phyloP scores from a whole-genome alignment of 1,140 invertebrate species.

The Caenorhabditis latens region DNA sequence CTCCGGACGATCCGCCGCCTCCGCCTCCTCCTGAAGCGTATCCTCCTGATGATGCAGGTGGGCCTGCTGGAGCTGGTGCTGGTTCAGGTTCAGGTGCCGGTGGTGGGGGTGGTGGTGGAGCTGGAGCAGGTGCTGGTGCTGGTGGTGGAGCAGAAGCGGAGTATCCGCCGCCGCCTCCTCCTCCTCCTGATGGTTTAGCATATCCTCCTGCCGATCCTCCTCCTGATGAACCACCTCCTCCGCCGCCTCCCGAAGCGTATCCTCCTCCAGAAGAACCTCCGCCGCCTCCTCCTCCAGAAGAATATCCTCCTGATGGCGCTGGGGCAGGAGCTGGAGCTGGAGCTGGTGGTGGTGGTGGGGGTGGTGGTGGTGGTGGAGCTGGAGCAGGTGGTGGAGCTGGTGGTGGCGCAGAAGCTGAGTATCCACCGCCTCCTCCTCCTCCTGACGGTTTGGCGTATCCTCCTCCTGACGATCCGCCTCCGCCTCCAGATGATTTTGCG shows the following conservation, averaged over 20 bases:
- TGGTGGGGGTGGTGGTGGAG: neutral
- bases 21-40: neutral
- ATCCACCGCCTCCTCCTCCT: neutral
- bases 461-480: neutral
- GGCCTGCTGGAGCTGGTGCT: conserved; percentile 3
- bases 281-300: neutral
- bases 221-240: neutral
- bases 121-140: neutral
- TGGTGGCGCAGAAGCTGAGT: neutral
- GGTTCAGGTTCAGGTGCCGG: neutral
- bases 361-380: conserved; percentile 25
- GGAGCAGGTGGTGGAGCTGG: neutral
- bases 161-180: neutral
- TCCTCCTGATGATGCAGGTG: conserved; percentile 5
- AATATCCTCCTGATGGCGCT: conserved; percentile 42
- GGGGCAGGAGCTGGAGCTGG: conserved; percentile 26
- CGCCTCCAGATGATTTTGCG: too few relatives aligned
- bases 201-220: neutral
- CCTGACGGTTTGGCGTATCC: neutral
- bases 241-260: neutral
- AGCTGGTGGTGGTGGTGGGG: conserved; percentile 8
- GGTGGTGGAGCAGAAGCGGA: neutral
- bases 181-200: conserved; percentile 1
- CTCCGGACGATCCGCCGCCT: conserved; percentile 15
- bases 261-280: neutral